phyloP scores from a whole-genome alignment of 2,888 invertebrate species.

The Sinopyrophorus schimmeli region DNA sequence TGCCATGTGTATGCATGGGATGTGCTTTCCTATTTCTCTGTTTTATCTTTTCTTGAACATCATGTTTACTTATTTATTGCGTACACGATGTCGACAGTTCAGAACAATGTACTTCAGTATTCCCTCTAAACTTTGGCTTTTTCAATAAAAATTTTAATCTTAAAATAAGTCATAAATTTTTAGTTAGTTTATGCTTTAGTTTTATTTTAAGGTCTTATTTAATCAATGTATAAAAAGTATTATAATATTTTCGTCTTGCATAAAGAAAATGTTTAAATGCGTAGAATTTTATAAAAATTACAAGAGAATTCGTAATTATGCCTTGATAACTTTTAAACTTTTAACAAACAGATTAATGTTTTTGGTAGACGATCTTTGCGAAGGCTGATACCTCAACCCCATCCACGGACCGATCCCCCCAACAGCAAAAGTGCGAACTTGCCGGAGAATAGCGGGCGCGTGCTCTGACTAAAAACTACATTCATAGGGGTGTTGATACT shows the following conservation, averaged over 20 bases:
- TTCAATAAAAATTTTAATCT: too few species aligned
- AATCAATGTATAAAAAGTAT: too few species aligned
- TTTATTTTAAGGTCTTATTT: too few species aligned
- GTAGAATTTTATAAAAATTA: too few species aligned
- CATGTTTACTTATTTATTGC: constrained; percentile 40
- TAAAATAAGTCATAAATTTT: too few species aligned
- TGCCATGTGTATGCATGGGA: constrained; percentile 48
- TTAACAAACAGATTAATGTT: constrained; percentile 32
- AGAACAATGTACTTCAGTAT: constrained; percentile 17
- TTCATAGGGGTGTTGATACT: constrained; percentile 38
- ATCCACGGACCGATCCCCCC: constrained; percentile 25
- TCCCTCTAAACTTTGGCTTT: too few species aligned
- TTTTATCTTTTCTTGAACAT: constrained; percentile 47
- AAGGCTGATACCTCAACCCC: constrained; percentile 21
- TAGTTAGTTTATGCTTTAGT: too few species aligned
- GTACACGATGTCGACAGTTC: constrained; percentile 18
- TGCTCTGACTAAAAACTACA: constrained; percentile 46
- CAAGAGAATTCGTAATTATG: constrained; percentile 24
- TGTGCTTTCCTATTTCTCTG: constrained; percentile 42
- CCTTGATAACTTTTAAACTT: constrained; percentile 28
- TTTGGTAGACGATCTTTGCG: constrained; percentile 27
- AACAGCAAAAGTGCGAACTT: constrained; percentile 47
- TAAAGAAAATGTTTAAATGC: too few species aligned
- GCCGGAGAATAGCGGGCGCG: constrained; percentile 51
- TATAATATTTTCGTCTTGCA: too few species aligned